These are phyloP conservation scores for Propsilocerus akamusi DNA, from an alignment of 1,140 invertebrate genomes.

Conservation along the genomic window DNA sequence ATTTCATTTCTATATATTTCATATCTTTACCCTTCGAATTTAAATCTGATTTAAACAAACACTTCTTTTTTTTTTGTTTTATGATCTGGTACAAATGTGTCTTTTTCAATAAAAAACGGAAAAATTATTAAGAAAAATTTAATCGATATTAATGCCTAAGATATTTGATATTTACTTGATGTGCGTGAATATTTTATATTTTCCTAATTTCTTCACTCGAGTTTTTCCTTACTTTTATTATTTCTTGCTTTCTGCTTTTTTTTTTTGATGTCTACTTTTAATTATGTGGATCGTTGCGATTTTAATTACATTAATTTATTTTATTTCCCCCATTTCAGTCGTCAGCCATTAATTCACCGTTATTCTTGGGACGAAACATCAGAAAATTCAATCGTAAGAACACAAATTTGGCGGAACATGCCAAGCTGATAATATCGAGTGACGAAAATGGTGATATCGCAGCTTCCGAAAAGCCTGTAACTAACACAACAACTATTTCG, in stretches of 20 bases:
- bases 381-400: slow-evolving; percentile 18
- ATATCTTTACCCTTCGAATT: no score
- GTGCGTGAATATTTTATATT: slow-evolving; percentile 6
- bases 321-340: slow-evolving; percentile 5
- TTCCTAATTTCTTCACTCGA: slow-evolving; percentile 6
- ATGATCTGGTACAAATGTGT: slow-evolving; percentile 10
- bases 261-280: slow-evolving; percentile 6
- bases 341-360: slow-evolving; percentile 31
- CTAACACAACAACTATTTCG: background rate
- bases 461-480: no score
- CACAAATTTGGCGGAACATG: background rate
- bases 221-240: slow-evolving; percentile 7
- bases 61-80: slow-evolving; percentile 11
- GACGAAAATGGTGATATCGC: background rate
- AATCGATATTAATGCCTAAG: slow-evolving; percentile 10
- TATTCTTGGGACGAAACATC: slow-evolving; percentile 42
- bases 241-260: slow-evolving; percentile 8
- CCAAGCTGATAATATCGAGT: background rate
- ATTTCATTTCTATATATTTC: no score
- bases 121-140: slow-evolving; percentile 16
- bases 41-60: no score
- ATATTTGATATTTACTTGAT: background rate
- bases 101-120: slow-evolving; percentile 9
- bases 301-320: slow-evolving; percentile 5
- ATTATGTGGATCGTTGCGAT: background rate